These are phyloP conservation scores for Theonella swinhoei DNA, from an alignment of 37 sponge, comb jelly and placozoan genomes.

Conservation along the genomic window DNA sequence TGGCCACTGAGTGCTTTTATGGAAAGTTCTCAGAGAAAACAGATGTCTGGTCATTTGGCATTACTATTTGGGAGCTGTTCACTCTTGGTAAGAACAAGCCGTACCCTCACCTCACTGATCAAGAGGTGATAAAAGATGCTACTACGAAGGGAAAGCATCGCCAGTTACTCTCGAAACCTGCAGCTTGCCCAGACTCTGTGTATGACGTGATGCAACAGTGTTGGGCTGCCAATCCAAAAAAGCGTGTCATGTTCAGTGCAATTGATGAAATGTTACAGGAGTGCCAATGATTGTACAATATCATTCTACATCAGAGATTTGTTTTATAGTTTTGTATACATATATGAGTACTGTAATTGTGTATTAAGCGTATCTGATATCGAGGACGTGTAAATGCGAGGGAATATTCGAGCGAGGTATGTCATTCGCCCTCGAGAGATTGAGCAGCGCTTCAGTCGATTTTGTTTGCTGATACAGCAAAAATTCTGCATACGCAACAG, in stretches of 20 bases:
- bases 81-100: conserved; percentile 62
- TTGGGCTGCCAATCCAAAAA: conserved; percentile 49
- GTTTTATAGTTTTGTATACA: no score
- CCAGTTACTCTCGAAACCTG: conserved; percentile 40
- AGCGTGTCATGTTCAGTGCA: conserved; percentile 58
- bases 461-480: no score
- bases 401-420: no score
- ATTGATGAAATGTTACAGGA: no score
- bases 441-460: no score
- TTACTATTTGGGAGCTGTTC: conserved; percentile 88
- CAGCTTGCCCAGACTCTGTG: conserved; percentile 47
- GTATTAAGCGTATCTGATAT: no score
- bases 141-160: conserved; percentile 17
- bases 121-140: conserved; percentile 71
- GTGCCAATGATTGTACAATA: no score
- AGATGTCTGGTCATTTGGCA: conserved; percentile 86
- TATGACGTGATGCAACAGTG: conserved; percentile 69
- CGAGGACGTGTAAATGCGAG: no score
- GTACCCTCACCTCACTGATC: conserved; percentile 64
- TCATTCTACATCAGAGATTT: no score
- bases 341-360: no score
- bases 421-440: no score
- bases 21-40: conserved; percentile 82
- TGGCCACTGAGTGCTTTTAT: conserved; percentile 85
- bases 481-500: no score